Base-by-base conservation (phyloP, 2,113 vertebrate species). In the Prolemur simus region DNA sequence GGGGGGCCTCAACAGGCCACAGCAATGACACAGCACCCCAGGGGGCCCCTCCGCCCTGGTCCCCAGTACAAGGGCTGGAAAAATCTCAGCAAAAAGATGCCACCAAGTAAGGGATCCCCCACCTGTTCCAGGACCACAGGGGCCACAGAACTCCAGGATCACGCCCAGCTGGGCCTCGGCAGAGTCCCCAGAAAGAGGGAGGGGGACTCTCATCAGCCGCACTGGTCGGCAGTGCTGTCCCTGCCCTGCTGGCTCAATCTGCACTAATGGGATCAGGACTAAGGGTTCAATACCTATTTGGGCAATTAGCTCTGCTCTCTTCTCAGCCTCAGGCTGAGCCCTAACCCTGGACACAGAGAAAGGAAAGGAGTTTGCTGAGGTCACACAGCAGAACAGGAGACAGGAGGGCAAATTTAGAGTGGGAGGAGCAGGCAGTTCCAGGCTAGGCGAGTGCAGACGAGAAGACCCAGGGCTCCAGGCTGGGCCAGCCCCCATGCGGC, bases 201-300 rank as follows among this genome's bases (percentile, higher is more conserved):
- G 49, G 60, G 49, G 84, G 89, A 27, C 25, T 77, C 91, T 90
- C 42, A n/a, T 86, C 56, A 93, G 91, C 78, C 83, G 81, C 52
- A 15, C 87, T 63, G 47, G 82, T 56, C 20, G 3, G 81, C 73
- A 7, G 86, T 0, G 1, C 84, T 25, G 29, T 34, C 56, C 91
- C 85, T 84, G 39, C 85, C 73, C 86, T 1, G 66, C 89, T 11
- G 45, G 96, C 87, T 97, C 95, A 45, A 42, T 91, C 84, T 93
- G 74, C 45, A 91, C 89, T 98, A 97, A 97, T 96, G 94, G 97
- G 97, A 96, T 98, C 97, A 96, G 96, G 83, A 94, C 86, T 91
- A 77, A 10, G 4, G 93, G 89, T 96, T 98, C 96, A 91, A 97
- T 91, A 97, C 87, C 93, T 96, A 97, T 97, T 97, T 97, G 91